Conservation (phyloP, 1,140 invertebrate species). For the Sminthurinus signatus region DNA sequence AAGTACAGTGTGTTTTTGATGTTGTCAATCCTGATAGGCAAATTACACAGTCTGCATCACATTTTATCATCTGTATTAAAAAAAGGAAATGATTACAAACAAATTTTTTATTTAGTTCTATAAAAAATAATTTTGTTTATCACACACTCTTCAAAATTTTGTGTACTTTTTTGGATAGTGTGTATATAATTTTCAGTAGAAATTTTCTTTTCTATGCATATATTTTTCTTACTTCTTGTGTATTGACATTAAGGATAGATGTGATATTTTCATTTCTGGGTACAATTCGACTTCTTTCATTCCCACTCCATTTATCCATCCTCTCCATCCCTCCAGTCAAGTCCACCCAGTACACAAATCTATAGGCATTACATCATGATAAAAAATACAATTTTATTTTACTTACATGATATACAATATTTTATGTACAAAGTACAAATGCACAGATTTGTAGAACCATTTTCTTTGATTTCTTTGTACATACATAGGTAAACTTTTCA, state of each 20-base stretch:
- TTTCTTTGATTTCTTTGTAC: background rate
- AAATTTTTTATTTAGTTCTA: conserved; percentile 1
- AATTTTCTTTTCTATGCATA: background rate
- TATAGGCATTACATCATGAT: too few relatives aligned
- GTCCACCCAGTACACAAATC: conserved; percentile 70
- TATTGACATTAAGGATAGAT: conserved; percentile 23
- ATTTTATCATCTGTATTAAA: conserved; percentile 4
- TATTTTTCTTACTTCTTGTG: background rate
- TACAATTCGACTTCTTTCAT: conserved; percentile 45
- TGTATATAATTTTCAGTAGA: background rate
- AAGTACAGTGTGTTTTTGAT: too few relatives aligned
- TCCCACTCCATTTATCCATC: conserved; percentile 56
- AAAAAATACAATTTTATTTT: too few relatives aligned
- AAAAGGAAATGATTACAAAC: conserved; percentile 1
- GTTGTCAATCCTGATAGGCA: conserved; percentile 13
- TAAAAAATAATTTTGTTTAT: background rate
- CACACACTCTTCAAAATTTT: background rate
- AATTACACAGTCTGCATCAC: conserved; percentile 4
- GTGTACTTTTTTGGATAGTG: background rate
- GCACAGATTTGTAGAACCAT: background rate
- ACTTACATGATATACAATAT: too few relatives aligned
- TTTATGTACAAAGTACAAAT: conserved; percentile 41
- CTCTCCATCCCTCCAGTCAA: conserved; percentile 65
- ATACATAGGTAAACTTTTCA: too few relatives aligned
- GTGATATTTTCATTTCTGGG: conserved; percentile 42